These are phyloP conservation scores for Aurelia aurita complex sp. Pacific DNA, from an alignment of 30 jellyfish, hydroid and myxozoan genomes.

Conservation along the genomic window DNA sequence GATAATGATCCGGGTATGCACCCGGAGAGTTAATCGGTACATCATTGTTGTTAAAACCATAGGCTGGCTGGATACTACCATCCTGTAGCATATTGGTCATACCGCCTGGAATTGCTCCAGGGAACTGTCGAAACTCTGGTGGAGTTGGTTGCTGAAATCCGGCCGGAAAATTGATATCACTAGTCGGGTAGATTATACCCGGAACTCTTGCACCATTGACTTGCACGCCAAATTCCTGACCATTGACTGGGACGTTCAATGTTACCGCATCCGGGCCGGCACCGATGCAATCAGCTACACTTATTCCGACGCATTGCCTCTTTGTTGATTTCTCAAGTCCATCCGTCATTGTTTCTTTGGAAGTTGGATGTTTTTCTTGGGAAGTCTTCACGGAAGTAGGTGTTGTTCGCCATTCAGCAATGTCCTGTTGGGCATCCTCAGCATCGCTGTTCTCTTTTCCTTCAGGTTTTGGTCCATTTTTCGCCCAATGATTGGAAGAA, in stretches of 20 bases:
- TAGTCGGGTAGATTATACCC: constrained; percentile 19
- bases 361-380: constrained; percentile 16
- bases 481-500: not conserved
- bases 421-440: not conserved
- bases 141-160: constrained; percentile 14
- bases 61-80: constrained; percentile 10
- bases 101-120: constrained; percentile 7
- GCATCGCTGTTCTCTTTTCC: not conserved
- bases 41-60: constrained; percentile 5
- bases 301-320: constrained; percentile 56
- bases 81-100: constrained; percentile 5
- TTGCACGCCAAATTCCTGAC: constrained; percentile 46
- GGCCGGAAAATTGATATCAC: not conserved
- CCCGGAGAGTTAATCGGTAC: constrained; percentile 41
- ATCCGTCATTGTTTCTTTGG: constrained; percentile 56
- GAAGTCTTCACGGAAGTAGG: not conserved
- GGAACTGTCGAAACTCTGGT: constrained; percentile 33
- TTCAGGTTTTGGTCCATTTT: not conserved
- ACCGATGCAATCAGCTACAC: constrained; percentile 41
- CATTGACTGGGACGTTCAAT: constrained; percentile 35
- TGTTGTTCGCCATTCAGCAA: constrained; percentile 24
- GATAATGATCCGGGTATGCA: constrained; percentile 52
- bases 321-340: constrained; percentile 37
- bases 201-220: constrained; percentile 26
- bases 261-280: constrained; percentile 66